Base-by-base conservation (phyloP, 1,140 invertebrate genomes). In the Drosophila repletoides region DNA sequence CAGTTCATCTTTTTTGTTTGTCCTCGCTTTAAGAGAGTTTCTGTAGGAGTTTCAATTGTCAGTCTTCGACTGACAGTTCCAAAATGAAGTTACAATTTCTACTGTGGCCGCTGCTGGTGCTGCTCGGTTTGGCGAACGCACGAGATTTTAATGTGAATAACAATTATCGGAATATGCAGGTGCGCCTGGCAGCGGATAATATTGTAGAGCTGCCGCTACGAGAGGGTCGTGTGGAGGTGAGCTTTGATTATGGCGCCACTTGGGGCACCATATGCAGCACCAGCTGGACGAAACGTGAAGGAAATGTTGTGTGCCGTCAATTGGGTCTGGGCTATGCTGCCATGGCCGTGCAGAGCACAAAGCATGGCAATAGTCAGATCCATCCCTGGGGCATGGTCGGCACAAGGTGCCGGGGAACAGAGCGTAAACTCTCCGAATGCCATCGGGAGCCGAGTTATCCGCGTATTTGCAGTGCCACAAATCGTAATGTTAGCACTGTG, bases 221-320 rank as follows among this genome's bases (percentile, higher is more conserved):
- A 3, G 77, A 86, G 41, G 88, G 88, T 6, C 88, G 88, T 0
- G 88, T 89, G 1, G 88, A 96, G 92, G 92, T 96, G 0, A 92
- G 92, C 73, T 90, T 93, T 41, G 91, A 92, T 15, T 75, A 74
- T 29, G 91, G 91, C n/a, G 26, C 15, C 4, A 73, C 86, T 1
- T 98, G 97, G 97, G 94, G 96, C 7, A 92, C 94, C 2, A 93
- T 98, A 15, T 98, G 97, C 89, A 95, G 95, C 9, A 95, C 96
- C 76, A 94, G 94, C 10, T 98, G 96, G 96, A 95, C 95, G 4
- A 84, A 97, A 0, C 92, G 95, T 29, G 97, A 98, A 91, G 96
- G 96, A 0, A 93, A 92, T 66, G 95, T 97, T 1, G 93, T 97
- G 34, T 98, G 97, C 81, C 92, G 93, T 15, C 93, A 95, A 79